Percentiles rank a stretch among this genome's conserved stretches.
These are phyloP conservation scores for Gastrophysa polygoni DNA, from an alignment of 2,888 invertebrate genomes.

Conservation along the genomic window DNA sequence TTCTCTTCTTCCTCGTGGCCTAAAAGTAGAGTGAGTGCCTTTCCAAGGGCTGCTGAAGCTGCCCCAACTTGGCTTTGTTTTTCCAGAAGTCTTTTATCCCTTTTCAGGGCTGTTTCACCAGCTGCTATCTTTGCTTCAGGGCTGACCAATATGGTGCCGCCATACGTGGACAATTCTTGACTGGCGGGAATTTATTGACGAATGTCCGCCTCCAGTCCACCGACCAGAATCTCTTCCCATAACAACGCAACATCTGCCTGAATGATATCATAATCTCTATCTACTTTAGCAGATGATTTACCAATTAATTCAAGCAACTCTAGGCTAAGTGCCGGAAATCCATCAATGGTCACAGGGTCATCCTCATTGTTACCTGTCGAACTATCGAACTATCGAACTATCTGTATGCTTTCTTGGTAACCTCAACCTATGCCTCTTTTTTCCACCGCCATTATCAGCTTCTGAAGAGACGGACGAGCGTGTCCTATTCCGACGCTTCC, in stretches of 20 bases:
- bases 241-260: conserved; percentile 1
- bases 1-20: not conserved
- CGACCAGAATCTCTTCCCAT: not conserved
- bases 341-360: not conserved
- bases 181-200: conserved; percentile 8
- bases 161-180: conserved; percentile 2
- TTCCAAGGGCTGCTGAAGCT: not conserved
- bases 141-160: conserved; percentile 2
- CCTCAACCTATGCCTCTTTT: not conserved
- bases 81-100: not conserved
- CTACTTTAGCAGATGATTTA: not conserved
- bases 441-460: not conserved
- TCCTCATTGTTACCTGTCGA: too few species aligned
- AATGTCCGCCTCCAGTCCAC: conserved; percentile 1
- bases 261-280: not conserved
- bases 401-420: not conserved
- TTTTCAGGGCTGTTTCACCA: conserved; percentile 5
- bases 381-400: too few species aligned
- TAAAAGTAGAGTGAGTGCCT: not conserved
- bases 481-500: not conserved
- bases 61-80: not conserved
- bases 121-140: conserved; percentile 5
- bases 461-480: not conserved
- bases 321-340: not conserved
- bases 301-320: not conserved